Evolutionary conservation across 2,113 vertebrate genomes (phyloP), one percentile per base, ranked within the genome.

Genomic region (Cnemophilus loriae): DNA sequence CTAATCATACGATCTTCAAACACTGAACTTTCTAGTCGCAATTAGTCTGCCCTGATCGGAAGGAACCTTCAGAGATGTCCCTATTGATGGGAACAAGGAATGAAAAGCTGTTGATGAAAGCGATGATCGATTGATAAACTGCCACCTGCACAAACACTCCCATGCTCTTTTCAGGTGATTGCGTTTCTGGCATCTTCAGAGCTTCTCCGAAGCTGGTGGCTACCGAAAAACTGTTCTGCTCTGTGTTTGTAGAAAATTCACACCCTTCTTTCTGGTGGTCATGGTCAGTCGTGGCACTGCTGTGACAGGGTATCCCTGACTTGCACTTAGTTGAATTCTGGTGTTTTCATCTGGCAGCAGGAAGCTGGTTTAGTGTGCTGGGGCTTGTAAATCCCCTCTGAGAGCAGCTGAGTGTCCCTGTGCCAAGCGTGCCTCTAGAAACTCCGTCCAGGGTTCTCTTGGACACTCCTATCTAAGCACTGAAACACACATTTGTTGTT

Each of bases 1-100:
- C 87, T 97, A 97, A 98, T 97, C 97, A 97, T 95, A 97, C 90
- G 47, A 86, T 97, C 95, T 97, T 96, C 97, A 93, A 97, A 96
- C 93, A 94, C 85, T 65, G 95, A 97, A 90, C 55, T 84, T 89
- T 88, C 96, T 82, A n/a, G 90, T 93, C 91, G 79, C 96, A 97
- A 95, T 97, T 97, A 97, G 87, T 89, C 92, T 95, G 68, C 91
- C 91, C 71, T 84, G 94, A 82, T 96, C 61, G 2, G 82, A 68
- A 89, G 2, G 13, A 91, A 87, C 82, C 37, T 96, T 60, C 71
- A 52, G 73, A 96, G 88, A 90, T 70, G 23, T 90, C 90, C 91
- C 92, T 71, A 55, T 85, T 94, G 95, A 96, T 82, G 93, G 86
- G 95, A 94, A 92, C 50, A 64, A 88, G 61, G 41, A 90, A 67